Evolutionary conservation across 2,888 invertebrate genomes (phyloP).

Genomic region (Platerodrilus igneus): DNA sequence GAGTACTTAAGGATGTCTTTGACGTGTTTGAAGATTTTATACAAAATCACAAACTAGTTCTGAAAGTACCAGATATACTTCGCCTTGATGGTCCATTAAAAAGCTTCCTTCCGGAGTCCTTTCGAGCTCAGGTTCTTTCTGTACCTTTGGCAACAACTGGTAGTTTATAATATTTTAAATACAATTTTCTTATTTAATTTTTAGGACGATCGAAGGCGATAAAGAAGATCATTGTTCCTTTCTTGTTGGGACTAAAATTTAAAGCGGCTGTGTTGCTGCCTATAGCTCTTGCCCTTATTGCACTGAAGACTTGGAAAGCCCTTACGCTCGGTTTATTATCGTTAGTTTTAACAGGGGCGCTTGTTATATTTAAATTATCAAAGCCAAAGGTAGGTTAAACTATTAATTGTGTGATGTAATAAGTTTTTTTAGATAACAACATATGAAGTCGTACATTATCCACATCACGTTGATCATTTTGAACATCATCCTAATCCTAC

Average conservation of each 20-base stretch:
- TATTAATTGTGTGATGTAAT: constrained; percentile 3
- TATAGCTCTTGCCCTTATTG: constrained; percentile 74
- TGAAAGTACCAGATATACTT: constrained; percentile 66
- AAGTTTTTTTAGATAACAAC: constrained; percentile 57
- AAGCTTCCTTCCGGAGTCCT: constrained; percentile 60
- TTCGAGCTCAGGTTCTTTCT: constrained; percentile 63
- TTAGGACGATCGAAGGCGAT: constrained; percentile 68
- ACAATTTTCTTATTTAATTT: constrained; percentile 24
- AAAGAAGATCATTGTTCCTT: constrained; percentile 79
- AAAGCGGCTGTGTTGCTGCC: constrained; percentile 81
- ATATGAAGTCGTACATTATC: constrained; percentile 83
- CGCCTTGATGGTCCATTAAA: constrained; percentile 55
- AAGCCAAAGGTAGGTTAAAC: constrained; percentile 64
- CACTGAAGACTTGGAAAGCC: constrained; percentile 86
- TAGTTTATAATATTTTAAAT: constrained; percentile 18
- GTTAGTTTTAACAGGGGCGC: constrained; percentile 76
- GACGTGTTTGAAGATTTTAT: constrained; percentile 72
- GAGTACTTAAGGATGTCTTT: constrained; percentile 58
- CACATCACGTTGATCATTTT: constrained; percentile 62
- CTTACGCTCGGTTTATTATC: constrained; percentile 79
- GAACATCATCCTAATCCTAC: constrained; percentile 49
- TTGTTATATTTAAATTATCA: constrained; percentile 82
- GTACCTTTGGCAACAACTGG: constrained; percentile 63
- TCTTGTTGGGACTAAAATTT: constrained; percentile 80
- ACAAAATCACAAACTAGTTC: constrained; percentile 68